Evolutionary conservation across 2,888 invertebrate species (phyloP).

Genomic region (Saturnia japonica): DNA sequence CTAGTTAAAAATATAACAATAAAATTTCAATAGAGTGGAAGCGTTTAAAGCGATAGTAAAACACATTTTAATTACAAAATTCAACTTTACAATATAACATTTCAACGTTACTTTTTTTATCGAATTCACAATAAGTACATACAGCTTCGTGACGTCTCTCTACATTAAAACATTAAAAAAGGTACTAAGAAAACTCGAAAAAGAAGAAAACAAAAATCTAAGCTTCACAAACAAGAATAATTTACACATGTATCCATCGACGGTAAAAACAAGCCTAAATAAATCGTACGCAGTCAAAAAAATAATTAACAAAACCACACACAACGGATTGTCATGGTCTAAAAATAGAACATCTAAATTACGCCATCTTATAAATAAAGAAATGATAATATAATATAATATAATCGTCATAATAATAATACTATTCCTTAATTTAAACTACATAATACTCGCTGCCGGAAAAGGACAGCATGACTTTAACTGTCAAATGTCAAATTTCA

Average conservation of each 20-base stretch:
- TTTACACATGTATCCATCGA: conserved; percentile 59
- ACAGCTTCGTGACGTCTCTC: conserved; percentile 36
- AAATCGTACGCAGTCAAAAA: conserved; percentile 49
- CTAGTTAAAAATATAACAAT: conserved; percentile 34
- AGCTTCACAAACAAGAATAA: conserved; percentile 65
- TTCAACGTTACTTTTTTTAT: conserved; percentile 28
- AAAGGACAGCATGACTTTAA: conserved; percentile 39
- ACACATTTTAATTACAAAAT: conserved; percentile 39
- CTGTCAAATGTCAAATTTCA: conserved; percentile 61
- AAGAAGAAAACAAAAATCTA: conserved; percentile 51
- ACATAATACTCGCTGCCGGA: conserved; percentile 61
- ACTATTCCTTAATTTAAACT: conserved; percentile 35
- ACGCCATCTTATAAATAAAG: conserved; percentile 76
- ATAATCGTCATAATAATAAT: conserved; percentile 46
- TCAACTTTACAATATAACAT: conserved; percentile 23
- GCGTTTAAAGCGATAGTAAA: conserved; percentile 57
- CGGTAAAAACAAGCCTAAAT: conserved; percentile 57
- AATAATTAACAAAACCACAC: conserved; percentile 63
- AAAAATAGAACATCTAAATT: conserved; percentile 75
- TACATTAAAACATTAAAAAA: conserved; percentile 40
- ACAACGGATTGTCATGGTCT: conserved; percentile 75
- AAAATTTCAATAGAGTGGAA: conserved; percentile 47
- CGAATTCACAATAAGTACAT: conserved; percentile 45
- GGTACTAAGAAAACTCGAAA: conserved; percentile 52
- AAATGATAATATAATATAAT: conserved; percentile 50